Evolutionary conservation across 1,140 invertebrate genomes (phyloP), one percentile per base, ranked within the genome.

Genomic region (Dinoponera quadriceps): DNA sequence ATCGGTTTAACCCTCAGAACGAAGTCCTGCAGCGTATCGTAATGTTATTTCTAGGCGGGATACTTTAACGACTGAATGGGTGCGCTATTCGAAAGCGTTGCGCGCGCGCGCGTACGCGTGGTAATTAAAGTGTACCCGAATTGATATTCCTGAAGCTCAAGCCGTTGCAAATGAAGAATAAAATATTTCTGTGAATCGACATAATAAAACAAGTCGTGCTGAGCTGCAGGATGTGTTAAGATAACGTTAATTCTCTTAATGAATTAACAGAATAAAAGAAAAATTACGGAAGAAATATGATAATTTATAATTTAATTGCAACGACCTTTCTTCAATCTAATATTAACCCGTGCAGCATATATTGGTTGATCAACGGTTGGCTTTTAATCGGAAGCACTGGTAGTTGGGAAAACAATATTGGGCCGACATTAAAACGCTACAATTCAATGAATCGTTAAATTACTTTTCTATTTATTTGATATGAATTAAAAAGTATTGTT

Each of bases 1-100:
- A 48, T 80, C 65, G 49, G 54, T 80, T 80, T 80, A 80, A 80
- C 75, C 65, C 38, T 80, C 51, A n/a, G 54, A 54, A 80, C 68
- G 69, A 59, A 71, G 51, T 59, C 9, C 65, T 38, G 73, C 27
- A 51, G 20, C 60, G 16, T 44, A 27, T 57, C 51, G 75, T 48
- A 57, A 80, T 57, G 65, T 80, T 80, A 57, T 80, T 80, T 11
- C 7, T 69, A 27, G 33, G 11, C 33, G 11, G 29, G 16, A 20
- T 57, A 69, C 33, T 48, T 59, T 14, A 57, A 48, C 51, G 38
- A 69, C 16, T n/a, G 68, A 78, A 25, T 22, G 4, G 22, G 14
- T 66, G 54, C 54, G n/a, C 75, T 48, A 55, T 80, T 29, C 18
- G n/a, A 71, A 69, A 48, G 18, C 20, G 18, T 3, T 57, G 2